Conservation (phyloP, 2,113 vertebrate species). For the Coracopsis vasa region DNA sequence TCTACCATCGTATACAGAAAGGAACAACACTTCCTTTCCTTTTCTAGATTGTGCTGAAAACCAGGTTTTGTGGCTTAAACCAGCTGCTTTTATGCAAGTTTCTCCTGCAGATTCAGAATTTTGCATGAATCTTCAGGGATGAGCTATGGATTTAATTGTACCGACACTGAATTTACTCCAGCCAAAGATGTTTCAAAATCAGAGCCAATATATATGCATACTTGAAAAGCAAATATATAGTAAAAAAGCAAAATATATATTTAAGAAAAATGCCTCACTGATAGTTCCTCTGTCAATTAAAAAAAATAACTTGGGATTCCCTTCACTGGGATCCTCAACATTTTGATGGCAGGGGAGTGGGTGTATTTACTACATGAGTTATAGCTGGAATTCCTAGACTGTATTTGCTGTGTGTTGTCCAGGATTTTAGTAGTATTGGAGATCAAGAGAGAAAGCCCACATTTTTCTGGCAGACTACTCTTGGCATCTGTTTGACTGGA, state of each 20-base stretch:
- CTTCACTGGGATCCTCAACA: background rate
- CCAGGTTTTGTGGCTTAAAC: background rate
- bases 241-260: background rate
- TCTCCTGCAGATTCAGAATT: background rate
- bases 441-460: background rate
- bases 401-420: conserved; percentile 9
- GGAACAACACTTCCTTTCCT: background rate
- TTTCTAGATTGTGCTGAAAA: background rate
- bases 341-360: background rate
- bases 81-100: background rate
- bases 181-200: background rate
- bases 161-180: background rate
- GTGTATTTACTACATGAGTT: background rate
- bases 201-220: background rate
- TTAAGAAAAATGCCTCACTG: background rate
- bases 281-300: background rate
- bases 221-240: background rate
- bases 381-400: background rate
- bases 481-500: conserved; percentile 44
- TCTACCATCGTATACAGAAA: background rate
- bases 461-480: conserved; percentile 29
- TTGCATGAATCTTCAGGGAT: background rate
- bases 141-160: background rate
- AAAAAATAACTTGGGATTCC: background rate
- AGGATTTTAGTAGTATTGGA: conserved; percentile 27